Percentiles rank a stretch among this genome's conserved stretches.
phyloP scores from a whole-genome alignment of 2,888 invertebrate genomes.

The Synanthedon andrenaeformis region DNA sequence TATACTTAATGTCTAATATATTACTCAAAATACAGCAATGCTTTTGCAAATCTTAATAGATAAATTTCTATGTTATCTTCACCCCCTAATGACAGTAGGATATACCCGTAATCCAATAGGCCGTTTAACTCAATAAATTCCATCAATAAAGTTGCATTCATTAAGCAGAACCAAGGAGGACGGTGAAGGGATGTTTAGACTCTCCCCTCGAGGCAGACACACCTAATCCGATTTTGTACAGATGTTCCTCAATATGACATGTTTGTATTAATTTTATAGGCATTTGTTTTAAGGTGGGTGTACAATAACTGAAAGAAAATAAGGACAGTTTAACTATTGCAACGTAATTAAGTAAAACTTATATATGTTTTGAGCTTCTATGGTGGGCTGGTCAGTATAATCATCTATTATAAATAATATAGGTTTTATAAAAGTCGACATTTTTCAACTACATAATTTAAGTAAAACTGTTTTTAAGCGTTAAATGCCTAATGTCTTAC shows the following conservation, averaged over 20 bases:
- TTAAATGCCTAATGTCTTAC: no score
- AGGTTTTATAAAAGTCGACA: no score
- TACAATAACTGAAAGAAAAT: background rate
- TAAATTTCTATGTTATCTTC: background rate
- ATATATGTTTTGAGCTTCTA: no score
- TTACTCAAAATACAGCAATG: no score
- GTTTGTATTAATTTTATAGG: conserved; percentile 7
- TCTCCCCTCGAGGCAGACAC: conserved; percentile 9
- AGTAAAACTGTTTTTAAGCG: no score
- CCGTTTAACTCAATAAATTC: conserved; percentile 26
- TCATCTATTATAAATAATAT: no score
- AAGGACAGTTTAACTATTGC: no score
- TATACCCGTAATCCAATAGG: conserved; percentile 14
- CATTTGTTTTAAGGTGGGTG: background rate
- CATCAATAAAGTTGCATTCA: conserved; percentile 24
- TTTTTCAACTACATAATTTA: no score
- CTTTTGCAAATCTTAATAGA: no score
- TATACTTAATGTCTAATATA: no score
- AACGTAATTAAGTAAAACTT: no score
- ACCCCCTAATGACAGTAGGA: background rate
- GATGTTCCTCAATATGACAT: conserved; percentile 14
- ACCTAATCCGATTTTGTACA: conserved; percentile 33
- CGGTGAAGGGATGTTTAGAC: background rate
- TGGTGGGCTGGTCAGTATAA: no score
- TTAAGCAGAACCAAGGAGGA: conserved; percentile 13